Base-by-base conservation (phyloP, 2,888 invertebrate genomes). In the Dolichomitus sp. region DNA sequence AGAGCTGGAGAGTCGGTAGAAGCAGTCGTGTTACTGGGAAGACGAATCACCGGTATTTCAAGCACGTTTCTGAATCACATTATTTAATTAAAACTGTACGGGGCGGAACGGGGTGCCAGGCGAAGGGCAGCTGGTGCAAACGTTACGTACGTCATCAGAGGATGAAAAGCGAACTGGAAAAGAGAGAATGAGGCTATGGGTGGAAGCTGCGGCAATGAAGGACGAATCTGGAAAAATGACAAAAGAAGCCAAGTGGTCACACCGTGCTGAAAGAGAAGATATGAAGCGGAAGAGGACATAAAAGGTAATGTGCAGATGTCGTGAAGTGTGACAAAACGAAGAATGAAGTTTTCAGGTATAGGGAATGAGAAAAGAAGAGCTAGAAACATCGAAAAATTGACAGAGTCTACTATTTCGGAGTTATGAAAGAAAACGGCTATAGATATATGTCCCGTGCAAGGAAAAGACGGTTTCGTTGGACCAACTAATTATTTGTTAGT, bases 41-140 rank as follows among this genome's bases (percentile, higher is more conserved):
- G 87, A 88, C 85, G 86, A 86, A 89, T 88, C 83, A 83, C 86
- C 70, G 81, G 87, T 87, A 89, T 89, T 89, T 88, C 84, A 83
- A 85, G 87, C 88, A 89, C 89, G 89, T 89, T 86, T 86, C 83
- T 86, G 87, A 87, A 89, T 88, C 84, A 84, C 85, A 87, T 90
- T 90, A 89, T 89, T 89, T 89, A 89, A 90, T 90, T 89, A 90
- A 88, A 89, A 88, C 84, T 87, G 84, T 85, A 84, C 80, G 85
- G 75, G 81, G 59, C 74, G 68, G 75, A 54, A 61, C 50, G 30
- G 48, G 52, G 59, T 45, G 66, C 14, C 6, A 37, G 50, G 66
- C 19, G 73, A 65, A 74, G 81, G 77, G 74, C 72, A 73, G 69
- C 59, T 73, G 84, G 74, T 57, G 66, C 77, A 37, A 66, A 48